These are phyloP conservation scores for Uloborus plumipes DNA, from an alignment of 2,888 invertebrate genomes.

Conservation along the genomic window DNA sequence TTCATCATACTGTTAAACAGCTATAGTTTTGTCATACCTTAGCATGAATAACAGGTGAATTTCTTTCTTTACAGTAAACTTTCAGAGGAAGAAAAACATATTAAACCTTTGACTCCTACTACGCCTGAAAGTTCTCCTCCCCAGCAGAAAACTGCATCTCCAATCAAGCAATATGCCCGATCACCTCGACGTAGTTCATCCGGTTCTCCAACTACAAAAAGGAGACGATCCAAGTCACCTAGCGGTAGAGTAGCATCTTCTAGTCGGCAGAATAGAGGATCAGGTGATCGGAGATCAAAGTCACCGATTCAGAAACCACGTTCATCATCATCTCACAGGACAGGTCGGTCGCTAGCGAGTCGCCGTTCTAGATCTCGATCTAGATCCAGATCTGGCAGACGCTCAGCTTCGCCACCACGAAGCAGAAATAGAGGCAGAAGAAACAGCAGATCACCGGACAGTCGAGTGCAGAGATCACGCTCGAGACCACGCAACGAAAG, in stretches of 20 bases:
- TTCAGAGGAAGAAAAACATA: too few species aligned
- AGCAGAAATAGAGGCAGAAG: neutral
- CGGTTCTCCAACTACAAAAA: neutral
- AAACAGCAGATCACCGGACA: constrained; percentile 11
- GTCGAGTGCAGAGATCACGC: neutral
- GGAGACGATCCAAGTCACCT: neutral
- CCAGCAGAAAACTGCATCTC: neutral
- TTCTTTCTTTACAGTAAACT: too few species aligned
- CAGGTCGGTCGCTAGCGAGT: neutral
- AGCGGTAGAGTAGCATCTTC: too few species aligned
- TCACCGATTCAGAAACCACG: neutral
- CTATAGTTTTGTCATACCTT: too few species aligned
- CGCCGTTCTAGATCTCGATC: constrained; percentile 15
- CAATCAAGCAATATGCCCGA: neutral
- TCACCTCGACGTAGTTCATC: neutral
- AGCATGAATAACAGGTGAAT: too few species aligned
- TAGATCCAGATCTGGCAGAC: constrained; percentile 2
- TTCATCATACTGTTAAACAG: too few species aligned
- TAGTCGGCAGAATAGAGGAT: neutral
- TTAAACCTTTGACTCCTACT: too few species aligned
- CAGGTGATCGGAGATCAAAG: neutral
- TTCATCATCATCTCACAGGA: constrained; percentile 1
- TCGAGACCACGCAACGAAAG: constrained; percentile 11
- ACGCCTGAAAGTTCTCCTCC: too few species aligned
- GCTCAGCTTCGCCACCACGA: neutral